These are phyloP conservation scores for Paradoxurus hermaphroditus DNA, from an alignment of 2,113 vertebrate species.

Conservation along the genomic window DNA sequence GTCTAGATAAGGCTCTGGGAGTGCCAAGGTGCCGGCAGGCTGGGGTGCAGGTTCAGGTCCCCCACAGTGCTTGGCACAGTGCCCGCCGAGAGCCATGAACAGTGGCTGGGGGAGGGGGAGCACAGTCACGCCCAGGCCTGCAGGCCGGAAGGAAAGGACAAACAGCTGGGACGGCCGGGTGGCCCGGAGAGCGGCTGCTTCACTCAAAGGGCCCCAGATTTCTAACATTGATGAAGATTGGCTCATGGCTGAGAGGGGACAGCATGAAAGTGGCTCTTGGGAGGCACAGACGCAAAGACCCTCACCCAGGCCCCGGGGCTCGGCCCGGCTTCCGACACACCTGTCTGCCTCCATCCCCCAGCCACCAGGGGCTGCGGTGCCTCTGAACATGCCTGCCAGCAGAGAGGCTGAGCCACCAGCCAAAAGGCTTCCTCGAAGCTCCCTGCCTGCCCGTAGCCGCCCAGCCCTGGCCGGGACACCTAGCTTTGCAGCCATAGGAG, in stretches of 20 bases:
- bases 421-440: background rate
- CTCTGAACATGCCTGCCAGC: rapidly evolving
- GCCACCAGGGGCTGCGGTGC: background rate
- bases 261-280: too few relatives aligned
- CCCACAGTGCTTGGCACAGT: background rate
- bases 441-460: rapidly evolving
- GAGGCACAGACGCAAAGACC: background rate
- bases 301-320: rapidly evolving
- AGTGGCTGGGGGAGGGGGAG: rapidly evolving
- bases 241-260: background rate
- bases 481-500: background rate
- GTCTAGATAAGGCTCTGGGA: too few relatives aligned
- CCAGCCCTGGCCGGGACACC: background rate
- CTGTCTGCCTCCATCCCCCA: rapidly evolving
- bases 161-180: rapidly evolving
- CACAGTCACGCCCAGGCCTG: rapidly evolving
- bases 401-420: background rate
- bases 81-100: rapidly evolving
- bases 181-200: background rate
- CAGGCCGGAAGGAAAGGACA: background rate
- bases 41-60: too few relatives aligned
- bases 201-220: background rate
- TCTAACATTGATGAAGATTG: rapidly evolving
- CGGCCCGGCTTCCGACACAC: background rate
- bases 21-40: rapidly evolving